Evolutionary conservation across 2,797 vertebrate species (phyloP).

Genomic region (Podarcis lilfordi): DNA sequence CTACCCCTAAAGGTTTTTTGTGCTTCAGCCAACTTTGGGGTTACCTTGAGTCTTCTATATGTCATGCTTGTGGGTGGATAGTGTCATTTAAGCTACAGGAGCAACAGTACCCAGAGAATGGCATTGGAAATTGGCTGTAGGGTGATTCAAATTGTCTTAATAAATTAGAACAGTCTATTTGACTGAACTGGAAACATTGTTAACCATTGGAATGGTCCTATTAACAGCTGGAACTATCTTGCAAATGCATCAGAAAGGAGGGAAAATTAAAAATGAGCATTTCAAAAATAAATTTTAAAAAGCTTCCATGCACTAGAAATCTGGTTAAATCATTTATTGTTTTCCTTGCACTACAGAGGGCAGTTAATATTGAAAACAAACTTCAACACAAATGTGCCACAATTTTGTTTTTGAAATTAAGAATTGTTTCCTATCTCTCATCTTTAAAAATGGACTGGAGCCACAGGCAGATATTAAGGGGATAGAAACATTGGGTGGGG

Average conservation of each 20-base stretch:
- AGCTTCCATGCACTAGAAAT: too few species aligned
- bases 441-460: not conserved
- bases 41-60: too few species aligned
- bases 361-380: not conserved
- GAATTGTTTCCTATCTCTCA: too few species aligned
- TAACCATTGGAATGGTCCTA: not conserved
- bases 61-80: too few species aligned
- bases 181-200: not conserved
- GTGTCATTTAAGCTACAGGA: too few species aligned
- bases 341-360: not conserved
- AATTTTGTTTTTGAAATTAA: not conserved
- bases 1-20: too few species aligned
- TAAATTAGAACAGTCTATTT: not conserved
- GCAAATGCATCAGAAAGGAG: not conserved
- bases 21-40: too few species aligned
- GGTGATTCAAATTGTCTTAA: not conserved
- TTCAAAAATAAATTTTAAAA: not conserved
- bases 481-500: not conserved
- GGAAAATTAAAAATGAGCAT: too few species aligned
- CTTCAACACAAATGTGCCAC: not conserved
- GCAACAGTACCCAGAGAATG: too few species aligned
- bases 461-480: not conserved
- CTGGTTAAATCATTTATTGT: not conserved
- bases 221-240: too few species aligned
- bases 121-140: too few species aligned